phyloP scores from a whole-genome alignment of 2,797 vertebrate genomes.

The Sebastes trivittatus region DNA sequence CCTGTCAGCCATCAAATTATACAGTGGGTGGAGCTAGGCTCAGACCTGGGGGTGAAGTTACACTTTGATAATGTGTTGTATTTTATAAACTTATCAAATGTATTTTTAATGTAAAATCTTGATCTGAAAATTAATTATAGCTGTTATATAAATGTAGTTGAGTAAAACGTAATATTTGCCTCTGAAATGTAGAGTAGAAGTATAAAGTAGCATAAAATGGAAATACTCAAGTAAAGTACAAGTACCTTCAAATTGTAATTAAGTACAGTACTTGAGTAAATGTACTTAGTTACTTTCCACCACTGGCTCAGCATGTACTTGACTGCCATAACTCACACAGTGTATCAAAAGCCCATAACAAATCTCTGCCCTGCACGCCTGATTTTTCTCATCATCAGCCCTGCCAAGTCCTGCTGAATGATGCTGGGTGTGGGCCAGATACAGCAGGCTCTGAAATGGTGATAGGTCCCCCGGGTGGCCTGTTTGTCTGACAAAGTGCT shows the following conservation, averaged over 20 bases:
- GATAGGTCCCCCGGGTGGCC: conserved; percentile 27
- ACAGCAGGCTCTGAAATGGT: conserved; percentile 30
- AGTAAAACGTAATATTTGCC: not conserved
- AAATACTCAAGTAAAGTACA: not conserved
- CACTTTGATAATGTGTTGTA: not conserved
- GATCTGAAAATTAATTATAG: not conserved
- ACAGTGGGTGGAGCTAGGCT: not conserved
- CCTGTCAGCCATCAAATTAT: not conserved
- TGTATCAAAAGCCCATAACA: not conserved
- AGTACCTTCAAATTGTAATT: not conserved
- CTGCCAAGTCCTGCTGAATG: conserved; percentile 27
- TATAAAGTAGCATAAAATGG: not conserved
- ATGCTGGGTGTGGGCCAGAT: conserved; percentile 50
- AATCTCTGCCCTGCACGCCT: not conserved
- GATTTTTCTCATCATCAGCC: conserved; percentile 17
- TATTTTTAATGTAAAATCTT: not conserved
- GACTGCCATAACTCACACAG: not conserved
- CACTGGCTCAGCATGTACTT: not conserved
- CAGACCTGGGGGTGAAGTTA: not conserved
- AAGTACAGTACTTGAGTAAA: not conserved
- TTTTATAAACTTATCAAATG: not conserved
- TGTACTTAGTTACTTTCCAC: not conserved
- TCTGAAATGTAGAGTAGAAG: not conserved
- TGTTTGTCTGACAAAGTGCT: conserved; percentile 65
- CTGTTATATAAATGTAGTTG: not conserved